Evolutionary conservation across 92 coral and sea anemone genomes (phyloP).

Genomic region (Heliopora coerulea): DNA sequence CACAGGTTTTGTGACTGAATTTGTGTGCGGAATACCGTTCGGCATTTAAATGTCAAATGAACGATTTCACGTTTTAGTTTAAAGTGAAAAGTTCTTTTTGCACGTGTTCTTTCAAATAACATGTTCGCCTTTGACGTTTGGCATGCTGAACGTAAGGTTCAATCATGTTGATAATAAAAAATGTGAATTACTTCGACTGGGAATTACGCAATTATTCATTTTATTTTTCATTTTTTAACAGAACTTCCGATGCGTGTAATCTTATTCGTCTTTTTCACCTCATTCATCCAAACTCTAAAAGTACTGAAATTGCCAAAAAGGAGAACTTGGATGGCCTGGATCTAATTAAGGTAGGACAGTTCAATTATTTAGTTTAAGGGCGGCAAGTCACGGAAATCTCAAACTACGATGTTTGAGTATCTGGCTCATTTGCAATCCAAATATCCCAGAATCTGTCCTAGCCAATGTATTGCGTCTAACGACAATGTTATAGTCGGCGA

Average conservation of each 20-base stretch:
- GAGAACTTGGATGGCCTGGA: conserved; percentile 61
- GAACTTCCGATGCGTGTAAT: conserved; percentile 74
- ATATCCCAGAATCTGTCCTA: no score
- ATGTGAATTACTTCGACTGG: neutral
- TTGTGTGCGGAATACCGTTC: no score
- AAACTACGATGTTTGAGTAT: neutral
- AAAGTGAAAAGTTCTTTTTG: no score
- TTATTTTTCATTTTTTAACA: conserved; percentile 21
- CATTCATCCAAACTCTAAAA: conserved; percentile 64
- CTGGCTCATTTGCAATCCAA: no score
- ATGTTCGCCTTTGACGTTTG: no score
- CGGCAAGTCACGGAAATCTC: neutral
- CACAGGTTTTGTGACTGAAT: no score
- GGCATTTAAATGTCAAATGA: no score
- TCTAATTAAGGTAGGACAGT: conserved; percentile 59
- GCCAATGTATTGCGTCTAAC: no score
- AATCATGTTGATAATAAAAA: neutral
- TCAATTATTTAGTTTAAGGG: neutral
- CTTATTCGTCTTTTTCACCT: conserved; percentile 70
- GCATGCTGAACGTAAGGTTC: no score
- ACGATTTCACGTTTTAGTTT: no score
- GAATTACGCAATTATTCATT: neutral
- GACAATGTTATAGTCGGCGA: no score
- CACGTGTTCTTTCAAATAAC: no score
- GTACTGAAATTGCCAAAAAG: conserved; percentile 55